Percentiles rank a stretch among this genome's conserved stretches.
Evolutionary conservation across 2,797 vertebrate genomes (phyloP).

Genomic region (Lycodopsis pacificus): DNA sequence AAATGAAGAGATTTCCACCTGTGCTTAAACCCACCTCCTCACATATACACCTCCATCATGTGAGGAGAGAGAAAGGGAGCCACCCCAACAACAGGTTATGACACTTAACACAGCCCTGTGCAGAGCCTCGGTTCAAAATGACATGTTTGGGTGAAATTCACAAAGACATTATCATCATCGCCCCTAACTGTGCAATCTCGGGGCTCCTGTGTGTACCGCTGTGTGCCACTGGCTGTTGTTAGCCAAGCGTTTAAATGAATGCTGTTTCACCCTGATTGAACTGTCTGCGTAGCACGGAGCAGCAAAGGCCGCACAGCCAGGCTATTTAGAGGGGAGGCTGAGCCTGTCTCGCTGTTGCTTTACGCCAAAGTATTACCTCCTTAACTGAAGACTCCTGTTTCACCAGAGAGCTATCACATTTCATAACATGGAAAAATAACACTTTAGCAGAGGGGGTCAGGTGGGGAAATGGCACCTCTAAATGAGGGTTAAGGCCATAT

Average conservation of each 20-base stretch:
- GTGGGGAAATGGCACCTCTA: conserved; percentile 89
- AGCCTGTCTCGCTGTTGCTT: conserved; percentile 74
- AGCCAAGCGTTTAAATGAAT: conserved; percentile 80
- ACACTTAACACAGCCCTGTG: conserved; percentile 74
- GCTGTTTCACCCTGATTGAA: conserved; percentile 84
- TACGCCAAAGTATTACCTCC: conserved; percentile 80
- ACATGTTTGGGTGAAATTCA: conserved; percentile 85
- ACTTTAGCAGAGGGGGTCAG: conserved; percentile 85
- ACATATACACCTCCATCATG: conserved; percentile 12
- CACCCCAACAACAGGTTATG: conserved; percentile 71
- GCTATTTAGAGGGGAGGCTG: conserved; percentile 74
- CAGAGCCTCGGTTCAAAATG: conserved; percentile 76
- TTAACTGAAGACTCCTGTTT: conserved; percentile 80
- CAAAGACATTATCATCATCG: conserved; percentile 84
- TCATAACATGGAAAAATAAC: conserved; percentile 87
- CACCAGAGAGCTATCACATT: conserved; percentile 85
- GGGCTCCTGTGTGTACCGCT: conserved; percentile 64
- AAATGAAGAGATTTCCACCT: conserved; percentile 47
- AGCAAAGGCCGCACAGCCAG: conserved; percentile 70
- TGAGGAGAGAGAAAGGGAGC: conserved; percentile 35
- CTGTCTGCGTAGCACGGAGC: conserved; percentile 70
- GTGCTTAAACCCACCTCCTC: conserved; percentile 8
- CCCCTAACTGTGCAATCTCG: conserved; percentile 80
- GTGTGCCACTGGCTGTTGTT: conserved; percentile 70
- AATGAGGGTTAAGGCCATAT: conserved; percentile 91